Conservation (phyloP, 2,113 vertebrate genomes). For the Burhinus bistriatus region DNA sequence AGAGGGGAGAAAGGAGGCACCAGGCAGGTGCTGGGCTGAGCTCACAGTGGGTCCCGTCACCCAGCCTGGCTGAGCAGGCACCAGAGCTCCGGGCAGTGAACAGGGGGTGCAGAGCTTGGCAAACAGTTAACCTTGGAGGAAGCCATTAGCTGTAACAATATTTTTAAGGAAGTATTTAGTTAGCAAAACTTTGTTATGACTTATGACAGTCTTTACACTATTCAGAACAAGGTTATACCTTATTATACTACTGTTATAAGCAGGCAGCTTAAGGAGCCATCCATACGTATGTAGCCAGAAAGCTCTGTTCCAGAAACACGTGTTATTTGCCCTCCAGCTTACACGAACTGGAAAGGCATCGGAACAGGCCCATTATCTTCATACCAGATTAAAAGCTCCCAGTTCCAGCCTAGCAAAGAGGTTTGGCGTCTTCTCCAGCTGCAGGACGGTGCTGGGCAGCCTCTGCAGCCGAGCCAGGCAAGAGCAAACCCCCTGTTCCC, state of each 20-base stretch:
- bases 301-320: accelerated
- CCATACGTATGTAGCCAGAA: accelerated
- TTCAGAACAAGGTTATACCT: no score
- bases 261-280: not conserved
- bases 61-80: no score
- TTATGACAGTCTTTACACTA: accelerated
- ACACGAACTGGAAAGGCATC: accelerated
- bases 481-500: not conserved
- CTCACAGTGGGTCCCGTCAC: not conserved
- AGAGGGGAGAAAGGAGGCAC: not conserved
- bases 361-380: not conserved
- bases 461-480: not conserved
- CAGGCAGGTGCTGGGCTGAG: not conserved
- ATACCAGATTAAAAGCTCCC: not conserved
- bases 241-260: no score
- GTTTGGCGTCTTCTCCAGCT: not conserved
- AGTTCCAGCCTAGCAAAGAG: not conserved
- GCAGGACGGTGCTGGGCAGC: not conserved
- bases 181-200: not conserved
- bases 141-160: not conserved
- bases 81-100: no score
- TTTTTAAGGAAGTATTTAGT: not conserved
- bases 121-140: no score
- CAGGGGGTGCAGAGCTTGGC: not conserved
- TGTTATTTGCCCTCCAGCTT: not conserved